Evolutionary conservation across 2,888 invertebrate species (phyloP), one percentile per base, ranked within the genome.

Genomic region (Eurytoma californica): DNA sequence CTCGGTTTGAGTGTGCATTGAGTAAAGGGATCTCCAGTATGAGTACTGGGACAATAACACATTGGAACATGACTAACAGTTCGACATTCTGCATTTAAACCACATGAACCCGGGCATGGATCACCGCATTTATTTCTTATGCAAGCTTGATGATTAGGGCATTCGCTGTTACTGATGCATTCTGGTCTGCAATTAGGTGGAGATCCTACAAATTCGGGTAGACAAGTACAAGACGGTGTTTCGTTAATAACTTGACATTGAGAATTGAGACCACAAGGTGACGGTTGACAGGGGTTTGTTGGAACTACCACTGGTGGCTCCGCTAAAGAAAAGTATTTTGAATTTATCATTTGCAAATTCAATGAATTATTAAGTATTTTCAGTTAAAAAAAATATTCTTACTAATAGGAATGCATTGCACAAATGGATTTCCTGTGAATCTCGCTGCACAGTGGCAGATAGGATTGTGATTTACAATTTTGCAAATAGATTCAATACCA

Each of bases 131-230:
- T 94, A 77, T 92, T 92, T 84, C 93, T 92, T 9, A 94, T 92
- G 84, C 94, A 94, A 18, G 94, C 94, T 79, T 92, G 88, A 82
- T 93, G 91, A 81, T 91, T 91, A 0, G 92, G 82, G 86, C 95
- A 94, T 88, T 94, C 94, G 20, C 92, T 91, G 86, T 96, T 95
- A 72, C 93, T 92, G 13, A 93, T 92, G 87, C 96, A 96, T 89
- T 96, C 95, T 0, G 95, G 95, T 82, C 94, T 92, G 87, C 96
- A 96, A 82, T 93, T 93, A 4, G 95, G 95, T 51, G 96, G 95
- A 20, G 92, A 92, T 51, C 94, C 94, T 70, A 92, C 91, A 88
- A 93, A 95, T 60, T 93, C 92, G 3, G 93, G 92, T 16, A 94
- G 91, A 85, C 95, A 95, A 4, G 94, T 93, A 85, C 95, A 95